Evolutionary conservation across 2,888 invertebrate species (phyloP), one percentile per base, ranked within the genome.

Genomic region (Philereme vetulata): DNA sequence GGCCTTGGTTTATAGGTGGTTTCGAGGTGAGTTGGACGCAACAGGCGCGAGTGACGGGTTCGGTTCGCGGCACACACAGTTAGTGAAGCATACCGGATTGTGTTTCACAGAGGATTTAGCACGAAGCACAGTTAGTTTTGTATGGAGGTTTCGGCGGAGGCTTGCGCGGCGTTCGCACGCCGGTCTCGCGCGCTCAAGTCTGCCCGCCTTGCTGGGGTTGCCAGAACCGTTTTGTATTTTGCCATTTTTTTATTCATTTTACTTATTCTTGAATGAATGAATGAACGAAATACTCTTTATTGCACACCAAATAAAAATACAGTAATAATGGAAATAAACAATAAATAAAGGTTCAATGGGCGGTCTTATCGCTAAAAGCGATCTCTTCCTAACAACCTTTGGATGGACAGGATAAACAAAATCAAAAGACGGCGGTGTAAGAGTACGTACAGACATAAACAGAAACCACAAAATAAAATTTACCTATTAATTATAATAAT

Each of bases 121-220:
- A 60, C 65, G 51, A 51, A 46, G 52, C 54, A 60, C 60, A 52
- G 60, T 70, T 70, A 75, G 70, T 71, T 71, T 70, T 69, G 66
- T 72, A 64, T 64, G 67, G 74, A 74, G 77, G 72, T 67, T 68
- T 66, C 56, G 69, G 70, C 65, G 75, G 72, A 68, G 75, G 74
- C 70, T 71, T 67, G 76, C 73, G 85, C 86, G 86, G 88, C 90
- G 90, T 90, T 85, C 86, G 81, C 76, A 80, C 87, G 85, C 86
- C 85, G 81, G 87, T 78, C 78, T 81, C 78, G 82, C 90, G 85
- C 84, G 88, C 80, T 82, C 70, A 70, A 78, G 76, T 91, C 90
- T 90, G 88, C 67, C 75, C 72, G 72, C 72, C 67, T 70, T 71
- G 64, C 71, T 36, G 38, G 78, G 65, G 78, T 78, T 79, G 73